phyloP scores from a whole-genome alignment of 2,797 vertebrate species.

The Acestrorhynchus altus region DNA sequence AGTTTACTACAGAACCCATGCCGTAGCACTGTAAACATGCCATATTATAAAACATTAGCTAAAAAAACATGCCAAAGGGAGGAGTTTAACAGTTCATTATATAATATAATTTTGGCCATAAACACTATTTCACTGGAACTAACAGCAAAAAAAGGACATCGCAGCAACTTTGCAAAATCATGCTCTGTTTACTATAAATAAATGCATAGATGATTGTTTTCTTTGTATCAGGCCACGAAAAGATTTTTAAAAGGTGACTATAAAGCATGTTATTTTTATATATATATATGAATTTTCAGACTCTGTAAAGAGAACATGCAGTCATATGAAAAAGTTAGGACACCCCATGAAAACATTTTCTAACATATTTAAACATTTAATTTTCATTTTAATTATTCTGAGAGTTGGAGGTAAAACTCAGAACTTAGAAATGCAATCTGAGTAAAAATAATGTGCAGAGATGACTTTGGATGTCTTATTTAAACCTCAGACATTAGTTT shows the following conservation, averaged over 20 bases:
- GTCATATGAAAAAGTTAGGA: too few species aligned
- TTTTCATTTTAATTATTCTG: too few species aligned
- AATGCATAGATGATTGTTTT: slow-evolving; percentile 28
- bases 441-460: too few species aligned
- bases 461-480: too few species aligned
- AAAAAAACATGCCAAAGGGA: slow-evolving; percentile 9
- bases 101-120: background rate
- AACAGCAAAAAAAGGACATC: background rate
- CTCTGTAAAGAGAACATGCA: too few species aligned
- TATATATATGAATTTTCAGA: background rate
- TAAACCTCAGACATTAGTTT: too few species aligned
- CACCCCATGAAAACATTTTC: too few species aligned
- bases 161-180: background rate
- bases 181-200: background rate
- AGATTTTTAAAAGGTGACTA: background rate
- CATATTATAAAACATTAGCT: slow-evolving; percentile 1
- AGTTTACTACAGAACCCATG: background rate
- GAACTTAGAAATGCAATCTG: too few species aligned
- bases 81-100: background rate
- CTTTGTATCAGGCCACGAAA: background rate
- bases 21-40: slow-evolving; percentile 24
- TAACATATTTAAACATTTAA: too few species aligned
- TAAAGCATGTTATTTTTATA: slow-evolving; percentile 19
- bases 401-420: too few species aligned
- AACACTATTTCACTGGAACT: background rate